Percentiles rank a stretch among this genome's conserved stretches.
Evolutionary conservation across 2,113 vertebrate genomes (phyloP).

Genomic region (Notothenia rossii): DNA sequence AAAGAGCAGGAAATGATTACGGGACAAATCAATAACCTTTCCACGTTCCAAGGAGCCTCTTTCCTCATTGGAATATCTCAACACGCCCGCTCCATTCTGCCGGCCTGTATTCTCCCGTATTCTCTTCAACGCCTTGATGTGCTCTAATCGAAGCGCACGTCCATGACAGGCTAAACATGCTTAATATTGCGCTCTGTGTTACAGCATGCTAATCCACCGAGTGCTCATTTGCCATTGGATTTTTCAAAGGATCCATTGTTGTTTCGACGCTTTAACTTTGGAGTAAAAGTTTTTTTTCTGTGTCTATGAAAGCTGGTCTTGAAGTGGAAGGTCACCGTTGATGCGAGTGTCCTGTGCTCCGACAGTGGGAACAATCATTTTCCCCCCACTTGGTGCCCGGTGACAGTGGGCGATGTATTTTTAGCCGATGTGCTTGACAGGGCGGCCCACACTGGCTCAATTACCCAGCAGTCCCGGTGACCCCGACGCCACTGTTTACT

Average conservation of each 20-base stretch:
- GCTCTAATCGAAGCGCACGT: constrained; percentile 71
- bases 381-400: constrained; percentile 87
- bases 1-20: constrained; percentile 99
- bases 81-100: constrained; percentile 54
- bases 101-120: constrained; percentile 53
- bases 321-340: constrained; percentile 92
- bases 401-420: constrained; percentile 92
- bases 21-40: constrained; percentile 99
- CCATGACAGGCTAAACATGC: constrained; percentile 74
- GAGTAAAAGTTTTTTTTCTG: constrained; percentile 35
- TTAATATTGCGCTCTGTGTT: constrained; percentile 45
- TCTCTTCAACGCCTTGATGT: constrained; percentile 64
- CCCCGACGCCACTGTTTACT: constrained; percentile 89
- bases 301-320: constrained; percentile 44
- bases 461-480: constrained; percentile 90
- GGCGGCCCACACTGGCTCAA: constrained; percentile 87
- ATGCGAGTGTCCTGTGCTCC: constrained; percentile 85
- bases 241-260: constrained; percentile 56
- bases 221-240: constrained; percentile 34
- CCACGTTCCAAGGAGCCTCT: constrained; percentile 84
- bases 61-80: constrained; percentile 71
- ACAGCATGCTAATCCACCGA: constrained; percentile 55
- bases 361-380: constrained; percentile 89
- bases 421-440: constrained; percentile 88
- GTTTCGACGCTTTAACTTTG: constrained; percentile 33